A percentile compares a stretch with the other conserved stretches of the same genome.
These are phyloP conservation scores for Drosophila willistoni DNA, from an alignment of 1,140 invertebrate species.

Conservation along the genomic window DNA sequence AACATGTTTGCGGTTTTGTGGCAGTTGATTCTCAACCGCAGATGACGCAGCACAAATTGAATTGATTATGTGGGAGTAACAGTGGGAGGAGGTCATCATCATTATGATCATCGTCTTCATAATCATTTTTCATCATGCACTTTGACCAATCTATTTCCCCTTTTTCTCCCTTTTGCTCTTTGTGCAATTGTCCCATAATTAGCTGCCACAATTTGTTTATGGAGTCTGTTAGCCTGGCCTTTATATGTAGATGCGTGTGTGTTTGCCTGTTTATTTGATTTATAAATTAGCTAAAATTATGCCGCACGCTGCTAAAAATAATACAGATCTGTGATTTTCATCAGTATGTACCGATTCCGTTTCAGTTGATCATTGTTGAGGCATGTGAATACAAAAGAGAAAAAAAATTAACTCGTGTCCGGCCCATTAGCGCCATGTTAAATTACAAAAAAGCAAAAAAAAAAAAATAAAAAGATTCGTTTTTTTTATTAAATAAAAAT, in stretches of 20 bases:
- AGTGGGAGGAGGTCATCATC: constrained; percentile 13
- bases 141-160: constrained; percentile 5
- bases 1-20: constrained; percentile 6
- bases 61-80: constrained; percentile 29
- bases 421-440: constrained; percentile 61
- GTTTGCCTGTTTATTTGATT: constrained; percentile 55
- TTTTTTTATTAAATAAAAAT: constrained; percentile 32
- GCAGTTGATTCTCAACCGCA: constrained; percentile 53
- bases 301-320: constrained; percentile 58
- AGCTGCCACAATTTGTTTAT: constrained; percentile 63
- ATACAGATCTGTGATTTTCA: constrained; percentile 30
- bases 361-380: constrained; percentile 15
- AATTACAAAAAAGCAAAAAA: constrained; percentile 22
- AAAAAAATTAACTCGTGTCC: constrained; percentile 48
- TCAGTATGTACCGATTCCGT: neutral
- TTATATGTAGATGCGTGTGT: constrained; percentile 14
- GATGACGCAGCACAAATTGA: constrained; percentile 68
- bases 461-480: constrained; percentile 11
- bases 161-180: neutral
- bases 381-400: constrained; percentile 17
- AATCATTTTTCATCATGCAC: constrained; percentile 3
- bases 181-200: constrained; percentile 54
- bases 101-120: constrained; percentile 19
- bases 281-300: constrained; percentile 70
- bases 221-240: constrained; percentile 32